Evolutionary conservation across 2,113 vertebrate genomes (phyloP).

Genomic region (Phycodurus eques): DNA sequence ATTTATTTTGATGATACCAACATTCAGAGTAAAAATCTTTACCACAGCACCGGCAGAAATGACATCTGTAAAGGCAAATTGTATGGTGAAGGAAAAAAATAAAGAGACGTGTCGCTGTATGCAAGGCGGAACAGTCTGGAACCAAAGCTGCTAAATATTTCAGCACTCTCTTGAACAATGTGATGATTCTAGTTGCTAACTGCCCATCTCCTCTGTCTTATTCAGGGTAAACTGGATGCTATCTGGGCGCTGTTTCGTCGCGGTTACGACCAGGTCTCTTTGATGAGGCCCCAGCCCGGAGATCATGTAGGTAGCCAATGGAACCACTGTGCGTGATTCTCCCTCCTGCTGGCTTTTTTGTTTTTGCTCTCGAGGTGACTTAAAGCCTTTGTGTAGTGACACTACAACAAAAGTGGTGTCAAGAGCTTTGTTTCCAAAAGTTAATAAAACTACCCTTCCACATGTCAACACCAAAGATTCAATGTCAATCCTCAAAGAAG

Average conservation of each 20-base stretch:
- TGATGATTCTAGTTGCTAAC: conserved; percentile 19
- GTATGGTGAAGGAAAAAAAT: too few relatives aligned
- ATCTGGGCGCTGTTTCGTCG: conserved; percentile 85
- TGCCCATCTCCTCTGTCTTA: conserved; percentile 18
- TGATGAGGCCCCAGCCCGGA: conserved; percentile 86
- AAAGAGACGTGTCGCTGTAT: too few relatives aligned
- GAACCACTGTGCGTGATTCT: too few relatives aligned
- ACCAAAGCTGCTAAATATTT: neutral
- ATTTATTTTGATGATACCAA: too few relatives aligned
- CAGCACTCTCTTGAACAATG: neutral
- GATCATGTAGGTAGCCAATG: conserved; percentile 79
- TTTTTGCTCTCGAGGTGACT: neutral
- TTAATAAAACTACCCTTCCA: neutral
- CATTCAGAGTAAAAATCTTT: too few relatives aligned
- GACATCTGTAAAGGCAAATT: neutral
- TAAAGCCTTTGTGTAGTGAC: neutral
- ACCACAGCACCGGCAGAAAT: neutral
- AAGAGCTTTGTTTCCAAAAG: neutral
- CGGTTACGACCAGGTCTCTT: conserved; percentile 84
- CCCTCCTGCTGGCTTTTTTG: neutral
- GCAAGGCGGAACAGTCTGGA: too few relatives aligned
- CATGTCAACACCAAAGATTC: neutral
- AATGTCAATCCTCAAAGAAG: neutral
- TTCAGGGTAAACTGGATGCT: conserved; percentile 86
- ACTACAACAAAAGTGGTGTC: neutral